Evolutionary conservation across 2,113 vertebrate species (phyloP).

Genomic region (Coracopsis vasa): DNA sequence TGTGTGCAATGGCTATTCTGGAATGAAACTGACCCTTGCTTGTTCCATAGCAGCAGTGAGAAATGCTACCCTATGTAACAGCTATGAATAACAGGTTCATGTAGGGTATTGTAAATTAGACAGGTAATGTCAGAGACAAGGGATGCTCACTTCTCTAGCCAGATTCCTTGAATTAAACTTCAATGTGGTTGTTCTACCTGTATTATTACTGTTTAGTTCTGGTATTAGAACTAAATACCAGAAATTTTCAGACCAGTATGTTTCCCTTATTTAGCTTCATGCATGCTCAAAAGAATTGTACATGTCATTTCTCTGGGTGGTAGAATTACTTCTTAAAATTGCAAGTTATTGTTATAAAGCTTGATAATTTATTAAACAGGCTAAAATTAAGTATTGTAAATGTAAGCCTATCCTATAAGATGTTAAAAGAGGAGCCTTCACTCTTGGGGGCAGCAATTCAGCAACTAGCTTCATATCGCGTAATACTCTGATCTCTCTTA

Average conservation of each 20-base stretch:
- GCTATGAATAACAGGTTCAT: not conserved
- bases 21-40: not conserved
- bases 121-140: not conserved
- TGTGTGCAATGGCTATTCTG: not conserved
- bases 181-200: not conserved
- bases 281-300: not conserved
- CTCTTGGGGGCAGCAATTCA: not conserved
- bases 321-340: not conserved
- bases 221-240: not conserved
- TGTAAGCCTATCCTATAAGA: not conserved
- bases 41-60: not conserved
- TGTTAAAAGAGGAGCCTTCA: not conserved
- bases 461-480: not conserved
- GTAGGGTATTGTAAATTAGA: not conserved
- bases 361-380: not conserved
- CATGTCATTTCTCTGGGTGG: not conserved
- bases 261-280: not conserved
- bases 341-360: not conserved
- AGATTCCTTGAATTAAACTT: not conserved
- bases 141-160: not conserved
- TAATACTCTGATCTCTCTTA: not conserved
- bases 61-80: not conserved
- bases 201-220: not conserved
- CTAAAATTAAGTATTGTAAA: not conserved
- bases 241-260: not conserved